Evolutionary conservation across 2,113 vertebrate species (phyloP), one percentile per base, ranked within the genome.

Genomic region (Tenebrosternarchus preto): DNA sequence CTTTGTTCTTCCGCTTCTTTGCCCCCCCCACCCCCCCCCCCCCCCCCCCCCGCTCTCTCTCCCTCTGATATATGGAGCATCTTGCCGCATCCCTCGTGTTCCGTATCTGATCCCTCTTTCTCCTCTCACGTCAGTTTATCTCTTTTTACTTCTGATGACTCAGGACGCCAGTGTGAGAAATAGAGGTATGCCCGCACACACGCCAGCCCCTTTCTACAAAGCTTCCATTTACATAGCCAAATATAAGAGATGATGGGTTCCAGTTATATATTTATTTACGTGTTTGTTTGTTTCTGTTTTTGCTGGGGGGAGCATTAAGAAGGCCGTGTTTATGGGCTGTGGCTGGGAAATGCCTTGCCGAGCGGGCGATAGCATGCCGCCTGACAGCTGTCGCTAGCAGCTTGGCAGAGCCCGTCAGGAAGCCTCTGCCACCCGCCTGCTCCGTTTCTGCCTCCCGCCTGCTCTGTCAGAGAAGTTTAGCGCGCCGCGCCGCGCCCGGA

Each of bases 361-460:
- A 70, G 78, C 61, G 81, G 60, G 63, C 78, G 85, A 84, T 78
- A 80, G 80, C 85, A 72, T 25, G 66, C 50, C 82, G 83, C 84
- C 80, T 87, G 82, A 86, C 87, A 88, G 82, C 87, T 88, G 87
- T 85, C 87, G 82, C 83, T 83, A 73, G 67, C 83, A 86, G 82
- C 81, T 82, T 56, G 12, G 82, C 68, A 79, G 36, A 76, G 63
- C 83, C 68, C 80, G 78, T 84, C 80, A 82, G 83, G 77, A 86
- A 85, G 76, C 73, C 39, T 33, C 55, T 22, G 25, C 60, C 70
- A 72, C 53, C 60, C 80, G 85, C 80, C 82, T 70, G 81, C 69
- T 78, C 80, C 80, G 83, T 88, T n/a, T 33, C 55, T 22, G 25
- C 60, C 70, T 72, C 53, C 60, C 80, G 85, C 80, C 82, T 70